A percentile compares a stretch with the other conserved stretches of the same genome.
Evolutionary conservation across 1,140 invertebrate species (phyloP).

Genomic region (Centruroides sculpturatus): DNA sequence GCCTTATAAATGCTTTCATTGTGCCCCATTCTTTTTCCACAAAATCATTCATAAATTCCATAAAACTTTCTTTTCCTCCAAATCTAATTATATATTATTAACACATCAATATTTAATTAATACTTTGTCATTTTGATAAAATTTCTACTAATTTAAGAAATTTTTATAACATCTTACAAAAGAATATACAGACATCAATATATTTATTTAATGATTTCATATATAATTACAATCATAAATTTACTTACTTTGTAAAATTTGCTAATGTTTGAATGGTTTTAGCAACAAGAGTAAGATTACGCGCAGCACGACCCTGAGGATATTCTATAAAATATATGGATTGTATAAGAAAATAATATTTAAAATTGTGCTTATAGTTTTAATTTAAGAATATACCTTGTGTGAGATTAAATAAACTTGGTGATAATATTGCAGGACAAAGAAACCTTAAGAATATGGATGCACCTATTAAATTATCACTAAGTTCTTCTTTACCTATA

Average conservation of each 20-base stretch:
- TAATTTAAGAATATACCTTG: constrained; percentile 41
- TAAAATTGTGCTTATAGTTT: not conserved
- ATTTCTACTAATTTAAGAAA: not conserved
- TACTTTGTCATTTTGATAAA: not conserved
- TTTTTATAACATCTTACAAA: not conserved
- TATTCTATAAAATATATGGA: constrained; percentile 45
- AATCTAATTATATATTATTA: constrained; percentile 35
- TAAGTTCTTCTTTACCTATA: constrained; percentile 63
- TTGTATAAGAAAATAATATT: not conserved
- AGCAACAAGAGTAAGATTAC: constrained; percentile 83
- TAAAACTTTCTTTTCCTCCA: constrained; percentile 89
- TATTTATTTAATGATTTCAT: not conserved
- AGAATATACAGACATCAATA: not conserved
- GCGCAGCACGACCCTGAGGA: constrained; percentile 75
- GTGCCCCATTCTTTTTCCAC: constrained; percentile 69
- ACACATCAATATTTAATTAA: not conserved
- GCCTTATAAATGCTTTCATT: constrained; percentile 75
- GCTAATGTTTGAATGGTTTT: constrained; percentile 86
- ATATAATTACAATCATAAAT: not conserved
- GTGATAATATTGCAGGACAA: constrained; percentile 86
- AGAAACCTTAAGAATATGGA: constrained; percentile 84
- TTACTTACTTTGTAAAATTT: constrained; percentile 58
- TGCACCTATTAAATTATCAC: constrained; percentile 84
- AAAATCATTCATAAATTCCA: constrained; percentile 93
- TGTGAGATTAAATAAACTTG: constrained; percentile 84